Conservation (phyloP, 2,113 vertebrate species). For the Chelonoidis abingdonii region DNA sequence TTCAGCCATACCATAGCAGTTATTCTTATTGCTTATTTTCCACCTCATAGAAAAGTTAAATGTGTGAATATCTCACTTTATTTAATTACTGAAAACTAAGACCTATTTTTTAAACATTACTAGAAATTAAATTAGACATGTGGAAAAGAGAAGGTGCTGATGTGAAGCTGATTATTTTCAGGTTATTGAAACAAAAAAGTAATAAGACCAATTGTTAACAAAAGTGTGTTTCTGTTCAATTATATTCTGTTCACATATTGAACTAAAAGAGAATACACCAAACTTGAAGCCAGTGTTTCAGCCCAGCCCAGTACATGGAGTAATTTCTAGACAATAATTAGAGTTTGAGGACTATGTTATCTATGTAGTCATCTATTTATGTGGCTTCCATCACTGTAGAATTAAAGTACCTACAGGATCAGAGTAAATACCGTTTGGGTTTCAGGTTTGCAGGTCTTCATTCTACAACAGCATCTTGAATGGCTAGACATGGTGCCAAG, state of each 20-base stretch:
- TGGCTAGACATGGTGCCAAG: not conserved
- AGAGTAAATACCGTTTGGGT: not conserved
- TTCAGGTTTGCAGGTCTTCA: not conserved
- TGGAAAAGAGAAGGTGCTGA: conserved; percentile 7
- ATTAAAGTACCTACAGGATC: not conserved
- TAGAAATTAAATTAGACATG: conserved; percentile 5
- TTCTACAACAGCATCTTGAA: not conserved
- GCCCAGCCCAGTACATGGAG: not conserved
- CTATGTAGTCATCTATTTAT: not conserved
- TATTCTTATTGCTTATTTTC: conserved; percentile 15
- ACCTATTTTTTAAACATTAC: conserved; percentile 11
- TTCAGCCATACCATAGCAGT: not conserved
- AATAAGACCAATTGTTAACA: not conserved
- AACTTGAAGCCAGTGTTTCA: not conserved
- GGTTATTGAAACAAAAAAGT: conserved; percentile 36
- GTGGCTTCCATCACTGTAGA: not conserved
- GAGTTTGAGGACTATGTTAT: not conserved
- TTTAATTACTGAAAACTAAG: conserved; percentile 42
- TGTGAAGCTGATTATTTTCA: conserved; percentile 15
- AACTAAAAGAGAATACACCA: not conserved
- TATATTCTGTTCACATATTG: not conserved
- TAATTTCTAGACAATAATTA: not conserved
- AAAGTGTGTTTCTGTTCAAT: conserved; percentile 14
- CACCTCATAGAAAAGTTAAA: conserved; percentile 18
- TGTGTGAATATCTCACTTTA: not conserved